phyloP scores from a whole-genome alignment of 2,113 vertebrate genomes.

The Atlantisia rogersi region DNA sequence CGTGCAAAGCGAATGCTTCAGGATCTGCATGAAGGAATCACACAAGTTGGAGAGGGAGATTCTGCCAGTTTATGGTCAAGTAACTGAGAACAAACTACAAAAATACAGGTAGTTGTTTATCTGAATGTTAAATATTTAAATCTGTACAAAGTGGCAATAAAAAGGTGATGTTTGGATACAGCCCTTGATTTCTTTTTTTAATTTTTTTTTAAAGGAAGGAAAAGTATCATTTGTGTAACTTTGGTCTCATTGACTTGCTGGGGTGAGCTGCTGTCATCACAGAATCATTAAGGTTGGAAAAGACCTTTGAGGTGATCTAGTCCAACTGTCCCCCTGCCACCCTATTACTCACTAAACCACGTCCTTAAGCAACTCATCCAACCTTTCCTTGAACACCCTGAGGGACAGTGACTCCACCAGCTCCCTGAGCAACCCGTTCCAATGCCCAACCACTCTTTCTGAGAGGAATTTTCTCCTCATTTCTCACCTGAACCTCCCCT shows the following conservation, averaged over 20 bases:
- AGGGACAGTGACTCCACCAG: no score
- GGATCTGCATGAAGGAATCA: not conserved
- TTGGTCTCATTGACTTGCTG: not conserved
- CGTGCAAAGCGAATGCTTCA: not conserved
- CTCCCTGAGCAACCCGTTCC: no score
- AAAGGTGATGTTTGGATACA: slow-evolving; percentile 3
- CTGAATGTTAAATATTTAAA: slow-evolving; percentile 14
- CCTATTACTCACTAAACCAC: no score
- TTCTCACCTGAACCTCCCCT: no score
- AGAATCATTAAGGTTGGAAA: no score
- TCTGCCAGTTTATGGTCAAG: not conserved
- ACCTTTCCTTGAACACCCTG: no score
- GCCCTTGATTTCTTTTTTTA: not conserved
- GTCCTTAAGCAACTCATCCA: no score
- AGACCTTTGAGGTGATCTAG: no score
- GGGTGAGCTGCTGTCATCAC: not conserved
- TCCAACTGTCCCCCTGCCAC: no score
- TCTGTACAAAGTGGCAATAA: slow-evolving; percentile 33
- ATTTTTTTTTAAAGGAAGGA: not conserved
- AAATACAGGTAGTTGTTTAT: not conserved
- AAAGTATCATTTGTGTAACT: not conserved
- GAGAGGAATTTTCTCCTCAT: no score
- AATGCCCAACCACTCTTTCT: no score
- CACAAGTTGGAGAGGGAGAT: not conserved
- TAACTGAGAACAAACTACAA: not conserved